Evolutionary conservation across 2,888 invertebrate genomes (phyloP).

Genomic region (Plagodis pulveraria): DNA sequence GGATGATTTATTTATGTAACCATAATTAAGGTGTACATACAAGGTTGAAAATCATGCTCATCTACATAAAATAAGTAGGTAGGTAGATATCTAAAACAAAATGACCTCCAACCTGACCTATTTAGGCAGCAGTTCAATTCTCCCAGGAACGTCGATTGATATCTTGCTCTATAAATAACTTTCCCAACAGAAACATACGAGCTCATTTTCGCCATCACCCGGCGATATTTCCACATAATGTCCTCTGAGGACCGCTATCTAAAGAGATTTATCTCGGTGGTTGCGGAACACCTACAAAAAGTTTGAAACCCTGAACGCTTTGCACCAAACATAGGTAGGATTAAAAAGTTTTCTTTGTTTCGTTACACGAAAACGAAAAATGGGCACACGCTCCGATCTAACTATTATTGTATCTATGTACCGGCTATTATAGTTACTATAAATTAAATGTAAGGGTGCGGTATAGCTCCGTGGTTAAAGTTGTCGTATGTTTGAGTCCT

Average conservation of each 20-base stretch:
- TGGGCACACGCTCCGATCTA: too few relatives aligned
- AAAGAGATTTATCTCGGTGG: slow-evolving; percentile 67
- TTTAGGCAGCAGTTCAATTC: slow-evolving; percentile 39
- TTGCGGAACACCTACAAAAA: slow-evolving; percentile 48
- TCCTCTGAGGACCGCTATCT: slow-evolving; percentile 61
- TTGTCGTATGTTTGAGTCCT: too few relatives aligned
- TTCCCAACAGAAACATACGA: slow-evolving; percentile 55
- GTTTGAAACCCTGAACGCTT: slow-evolving; percentile 17
- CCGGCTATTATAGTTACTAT: too few relatives aligned
- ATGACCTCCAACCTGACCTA: slow-evolving; percentile 13
- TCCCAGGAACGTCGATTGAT: slow-evolving; percentile 51
- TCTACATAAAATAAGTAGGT: neutral
- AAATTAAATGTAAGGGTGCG: too few relatives aligned
- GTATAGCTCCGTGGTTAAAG: too few relatives aligned
- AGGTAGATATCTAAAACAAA: neutral
- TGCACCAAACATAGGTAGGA: slow-evolving; percentile 16
- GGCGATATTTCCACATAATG: slow-evolving; percentile 68
- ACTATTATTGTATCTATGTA: too few relatives aligned
- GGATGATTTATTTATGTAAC: neutral
- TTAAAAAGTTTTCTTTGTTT: slow-evolving; percentile 15
- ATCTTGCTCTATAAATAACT: slow-evolving; percentile 50
- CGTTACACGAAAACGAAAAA: too few relatives aligned
- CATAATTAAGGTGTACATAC: too few relatives aligned
- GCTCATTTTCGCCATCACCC: slow-evolving; percentile 64
- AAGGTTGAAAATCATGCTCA: too few relatives aligned